phyloP scores from a whole-genome alignment of 2,113 vertebrate species.

The Spea bombifrons region DNA sequence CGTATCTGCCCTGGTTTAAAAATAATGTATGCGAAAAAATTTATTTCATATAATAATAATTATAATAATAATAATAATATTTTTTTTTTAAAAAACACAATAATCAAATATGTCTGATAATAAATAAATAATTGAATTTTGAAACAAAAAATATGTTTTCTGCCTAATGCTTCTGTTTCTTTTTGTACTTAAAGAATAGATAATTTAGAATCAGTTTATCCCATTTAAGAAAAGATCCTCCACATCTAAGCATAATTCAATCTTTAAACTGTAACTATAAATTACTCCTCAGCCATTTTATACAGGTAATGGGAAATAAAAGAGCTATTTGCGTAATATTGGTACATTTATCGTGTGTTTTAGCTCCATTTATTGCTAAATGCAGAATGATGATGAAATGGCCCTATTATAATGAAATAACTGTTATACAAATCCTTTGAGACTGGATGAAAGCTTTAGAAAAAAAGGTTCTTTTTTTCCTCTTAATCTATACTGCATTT shows the following conservation, averaged over 20 bases:
- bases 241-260: constrained; percentile 42
- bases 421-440: constrained; percentile 62
- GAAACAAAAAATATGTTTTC: neutral
- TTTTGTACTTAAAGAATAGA: constrained; percentile 4
- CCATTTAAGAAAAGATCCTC: constrained; percentile 16
- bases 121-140: neutral
- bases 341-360: constrained; percentile 71
- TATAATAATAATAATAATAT: no score
- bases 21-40: no score
- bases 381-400: constrained; percentile 77
- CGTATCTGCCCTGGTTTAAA: no score
- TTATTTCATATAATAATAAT: no score
- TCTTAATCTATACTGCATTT: constrained; percentile 34
- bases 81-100: neutral
- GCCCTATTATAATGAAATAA: constrained; percentile 76
- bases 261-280: constrained; percentile 40
- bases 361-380: constrained; percentile 78
- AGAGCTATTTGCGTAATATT: constrained; percentile 49
- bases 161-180: neutral
- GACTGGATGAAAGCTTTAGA: constrained; percentile 38
- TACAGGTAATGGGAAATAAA: constrained; percentile 48
- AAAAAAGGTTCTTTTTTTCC: constrained; percentile 11
- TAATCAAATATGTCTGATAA: neutral
- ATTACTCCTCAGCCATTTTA: constrained; percentile 42
- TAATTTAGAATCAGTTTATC: constrained; percentile 33